Conservation (phyloP, 2,797 vertebrate species). For the Antrozous pallidus region DNA sequence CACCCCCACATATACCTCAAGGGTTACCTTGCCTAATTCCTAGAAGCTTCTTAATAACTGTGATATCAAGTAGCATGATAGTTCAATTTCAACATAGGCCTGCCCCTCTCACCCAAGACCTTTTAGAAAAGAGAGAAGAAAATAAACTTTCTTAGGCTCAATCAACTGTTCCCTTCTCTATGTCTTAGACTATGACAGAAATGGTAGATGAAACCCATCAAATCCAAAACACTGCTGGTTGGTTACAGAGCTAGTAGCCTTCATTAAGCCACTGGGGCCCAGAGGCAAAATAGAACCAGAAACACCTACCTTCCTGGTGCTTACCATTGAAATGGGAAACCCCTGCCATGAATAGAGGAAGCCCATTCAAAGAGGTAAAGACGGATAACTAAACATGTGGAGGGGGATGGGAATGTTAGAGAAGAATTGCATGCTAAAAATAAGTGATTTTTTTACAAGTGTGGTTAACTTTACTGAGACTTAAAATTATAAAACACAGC, state of each 20-base stretch:
- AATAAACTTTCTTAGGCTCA: background rate
- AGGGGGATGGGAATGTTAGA: background rate
- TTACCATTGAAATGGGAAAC: background rate
- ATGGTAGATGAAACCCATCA: background rate
- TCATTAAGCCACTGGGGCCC: background rate
- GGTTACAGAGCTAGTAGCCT: background rate
- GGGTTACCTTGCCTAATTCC: background rate
- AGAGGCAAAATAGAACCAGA: background rate
- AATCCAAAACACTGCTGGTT: background rate
- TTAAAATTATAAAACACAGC: slow-evolving; percentile 52
- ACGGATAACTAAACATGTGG: background rate
- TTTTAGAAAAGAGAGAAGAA: background rate
- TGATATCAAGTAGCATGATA: background rate
- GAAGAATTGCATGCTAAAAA: slow-evolving; percentile 34
- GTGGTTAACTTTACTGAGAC: slow-evolving; percentile 57
- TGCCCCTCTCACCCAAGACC: background rate
- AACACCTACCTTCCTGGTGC: background rate
- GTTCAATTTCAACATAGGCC: background rate
- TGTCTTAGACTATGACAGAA: background rate
- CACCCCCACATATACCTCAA: background rate
- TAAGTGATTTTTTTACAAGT: slow-evolving; percentile 56
- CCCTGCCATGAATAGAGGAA: background rate
- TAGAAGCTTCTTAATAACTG: background rate
- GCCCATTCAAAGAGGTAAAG: background rate
- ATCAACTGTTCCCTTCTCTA: background rate